phyloP scores from a whole-genome alignment of 2,113 vertebrate species.

The Narcine bancroftii region DNA sequence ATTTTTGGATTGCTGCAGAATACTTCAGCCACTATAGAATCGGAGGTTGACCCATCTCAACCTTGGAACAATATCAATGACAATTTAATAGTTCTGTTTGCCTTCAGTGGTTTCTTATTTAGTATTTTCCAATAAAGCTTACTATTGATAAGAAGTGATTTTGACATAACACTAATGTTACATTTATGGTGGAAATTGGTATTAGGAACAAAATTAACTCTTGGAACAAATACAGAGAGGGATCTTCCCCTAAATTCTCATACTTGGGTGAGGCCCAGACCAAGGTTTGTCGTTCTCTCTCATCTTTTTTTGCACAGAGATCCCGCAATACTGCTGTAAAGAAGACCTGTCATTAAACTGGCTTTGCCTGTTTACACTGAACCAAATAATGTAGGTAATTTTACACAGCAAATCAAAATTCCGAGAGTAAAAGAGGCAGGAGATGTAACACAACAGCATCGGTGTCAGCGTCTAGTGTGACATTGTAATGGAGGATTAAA shows the following conservation, averaged over 20 bases:
- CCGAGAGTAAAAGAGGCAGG: too few species aligned
- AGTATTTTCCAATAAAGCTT: neutral
- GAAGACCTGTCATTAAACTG: too few species aligned
- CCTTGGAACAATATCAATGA: neutral
- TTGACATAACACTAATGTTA: neutral
- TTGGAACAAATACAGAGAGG: neutral
- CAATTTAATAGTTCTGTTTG: neutral
- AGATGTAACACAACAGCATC: too few species aligned
- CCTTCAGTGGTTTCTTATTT: neutral
- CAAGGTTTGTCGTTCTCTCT: too few species aligned
- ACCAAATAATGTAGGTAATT: too few species aligned
- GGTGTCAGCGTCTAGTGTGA: too few species aligned
- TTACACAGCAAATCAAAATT: too few species aligned
- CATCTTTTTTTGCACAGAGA: too few species aligned
- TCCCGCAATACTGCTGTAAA: too few species aligned
- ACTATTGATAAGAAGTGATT: neutral
- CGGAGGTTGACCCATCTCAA: neutral
- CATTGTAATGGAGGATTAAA: too few species aligned
- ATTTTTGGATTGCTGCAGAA: neutral
- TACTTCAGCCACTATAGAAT: neutral
- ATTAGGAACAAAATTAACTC: neutral
- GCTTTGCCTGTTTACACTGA: too few species aligned
- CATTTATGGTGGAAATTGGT: neutral
- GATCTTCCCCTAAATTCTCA: neutral
- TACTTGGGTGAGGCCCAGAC: neutral